Evolutionary conservation across 1,140 invertebrate species (phyloP), one percentile per base, ranked within the genome.

Genomic region (Aethina tumida): DNA sequence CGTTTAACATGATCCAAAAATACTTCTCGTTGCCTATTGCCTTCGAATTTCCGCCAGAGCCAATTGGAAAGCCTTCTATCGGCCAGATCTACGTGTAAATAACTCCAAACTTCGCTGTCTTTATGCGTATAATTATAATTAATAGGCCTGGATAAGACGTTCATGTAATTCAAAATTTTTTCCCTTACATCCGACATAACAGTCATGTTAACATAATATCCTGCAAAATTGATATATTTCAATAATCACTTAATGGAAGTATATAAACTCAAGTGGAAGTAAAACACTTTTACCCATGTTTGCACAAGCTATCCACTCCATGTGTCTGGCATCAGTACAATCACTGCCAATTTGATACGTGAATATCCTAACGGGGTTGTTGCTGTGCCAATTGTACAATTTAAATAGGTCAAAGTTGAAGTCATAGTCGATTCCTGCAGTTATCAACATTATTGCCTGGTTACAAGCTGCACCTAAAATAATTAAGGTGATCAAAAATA

Each of bases 371-470:
- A 97, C 88, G 42, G 88, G 78, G 62, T 77, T 84, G 49, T 75
- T 70, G 41, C 77, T 69, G 19, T 70, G 68, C 79, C 79, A 87
- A 63, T 97, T 98, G 65, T 83, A 89, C 41, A 73, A 66, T 84
- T 97, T 97, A 63, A 85, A 92, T 28, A 97, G 79, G 4, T 45
- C 39, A 49, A 91, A 82, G 53, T 92, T 81, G 62, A 84, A 94
- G 55, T 85, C 89, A 49, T 91, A 86, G 9, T 95, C 92, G 13
- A 95, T 88, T 15, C 95, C 96, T 67, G 99, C 96, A 6, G 95
- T 97, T 45, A 99, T 83, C 29, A 99, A 64, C 94, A 99, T 98
- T 52, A 99, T 98, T 6, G 93, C 94, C 66, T 95, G 84, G 63
- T 92, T 92, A 54, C 83, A 88, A 19, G 70, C 59, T 3, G 68